Evolutionary conservation across 2,797 vertebrate species (phyloP).

Genomic region (Enoplosus armatus): DNA sequence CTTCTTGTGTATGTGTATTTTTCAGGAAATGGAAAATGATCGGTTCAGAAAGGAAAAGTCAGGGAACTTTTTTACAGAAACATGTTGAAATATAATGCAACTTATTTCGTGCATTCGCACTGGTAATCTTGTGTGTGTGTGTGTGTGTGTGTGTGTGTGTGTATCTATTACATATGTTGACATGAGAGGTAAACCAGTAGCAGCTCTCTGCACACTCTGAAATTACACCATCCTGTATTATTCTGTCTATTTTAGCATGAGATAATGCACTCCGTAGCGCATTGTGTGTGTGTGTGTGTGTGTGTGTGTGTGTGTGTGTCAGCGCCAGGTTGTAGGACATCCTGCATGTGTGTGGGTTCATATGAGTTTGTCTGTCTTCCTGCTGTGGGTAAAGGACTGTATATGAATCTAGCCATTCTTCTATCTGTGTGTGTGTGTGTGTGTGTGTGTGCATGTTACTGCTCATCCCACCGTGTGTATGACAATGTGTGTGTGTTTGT

Average conservation of each 20-base stretch:
- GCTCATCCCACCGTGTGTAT: conserved; percentile 67
- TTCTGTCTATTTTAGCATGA: background rate
- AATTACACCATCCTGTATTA: background rate
- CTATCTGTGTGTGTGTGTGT: conserved; percentile 11
- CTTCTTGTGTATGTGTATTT: too few relatives aligned
- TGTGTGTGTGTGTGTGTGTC: conserved; percentile 16
- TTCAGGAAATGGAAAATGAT: background rate
- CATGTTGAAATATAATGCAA: background rate
- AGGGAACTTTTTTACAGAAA: background rate
- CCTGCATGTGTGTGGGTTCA: conserved; percentile 20
- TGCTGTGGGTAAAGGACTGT: conserved; percentile 33
- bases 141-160: conserved; percentile 13
- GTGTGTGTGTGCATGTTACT: conserved; percentile 22
- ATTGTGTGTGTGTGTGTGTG: conserved; percentile 17
- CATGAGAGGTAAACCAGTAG: conserved; percentile 18
- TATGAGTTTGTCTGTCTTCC: conserved; percentile 13
- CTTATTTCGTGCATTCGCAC: background rate
- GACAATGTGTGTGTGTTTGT: conserved; percentile 91
- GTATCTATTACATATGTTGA: background rate
- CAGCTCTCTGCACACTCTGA: background rate
- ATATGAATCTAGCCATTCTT: conserved; percentile 34
- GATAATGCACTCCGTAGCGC: background rate
- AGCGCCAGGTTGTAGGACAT: background rate
- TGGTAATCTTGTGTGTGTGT: background rate
- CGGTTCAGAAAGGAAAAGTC: background rate